These are phyloP conservation scores for Kryptolebias marmoratus DNA, from an alignment of 2,113 vertebrate genomes.

Conservation along the genomic window DNA sequence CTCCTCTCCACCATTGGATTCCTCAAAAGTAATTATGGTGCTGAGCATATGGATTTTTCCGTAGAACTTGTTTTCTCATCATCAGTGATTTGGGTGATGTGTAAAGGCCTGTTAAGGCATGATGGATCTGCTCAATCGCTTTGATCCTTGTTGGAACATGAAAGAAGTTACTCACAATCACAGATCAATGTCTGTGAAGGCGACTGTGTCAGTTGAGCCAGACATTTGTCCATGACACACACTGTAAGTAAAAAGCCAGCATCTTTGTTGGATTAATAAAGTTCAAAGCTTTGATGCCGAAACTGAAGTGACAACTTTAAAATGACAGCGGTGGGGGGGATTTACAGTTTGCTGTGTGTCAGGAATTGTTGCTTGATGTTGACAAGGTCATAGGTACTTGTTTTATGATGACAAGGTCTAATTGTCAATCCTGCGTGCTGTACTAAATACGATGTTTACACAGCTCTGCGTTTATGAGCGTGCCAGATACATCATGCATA, in stretches of 20 bases:
- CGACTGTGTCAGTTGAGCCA: constrained; percentile 35
- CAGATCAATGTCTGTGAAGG: constrained; percentile 66
- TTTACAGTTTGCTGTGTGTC: constrained; percentile 9
- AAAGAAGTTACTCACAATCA: constrained; percentile 67
- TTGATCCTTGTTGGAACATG: constrained; percentile 58
- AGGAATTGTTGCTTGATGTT: constrained; percentile 13
- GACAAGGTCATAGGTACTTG: constrained; percentile 47
- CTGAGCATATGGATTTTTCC: constrained; percentile 71
- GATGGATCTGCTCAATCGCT: constrained; percentile 70
- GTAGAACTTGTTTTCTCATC: constrained; percentile 70
- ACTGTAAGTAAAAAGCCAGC: constrained; percentile 20
- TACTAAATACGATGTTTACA: constrained; percentile 49
- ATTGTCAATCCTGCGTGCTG: constrained; percentile 39
- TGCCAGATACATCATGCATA: constrained; percentile 27
- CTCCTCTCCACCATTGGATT: constrained; percentile 40
- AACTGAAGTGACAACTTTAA: constrained; percentile 5
- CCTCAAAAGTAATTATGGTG: constrained; percentile 71
- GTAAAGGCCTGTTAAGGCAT: constrained; percentile 68
- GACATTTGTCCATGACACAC: constrained; percentile 35
- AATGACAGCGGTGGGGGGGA: constrained; percentile 18
- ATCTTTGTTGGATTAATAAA: constrained; percentile 20
- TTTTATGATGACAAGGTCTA: constrained; percentile 51
- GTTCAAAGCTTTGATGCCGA: constrained; percentile 32
- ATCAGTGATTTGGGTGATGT: constrained; percentile 63
- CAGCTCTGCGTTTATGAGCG: constrained; percentile 32